These are phyloP conservation scores for Sebastes dallii DNA, from an alignment of 2,797 vertebrate genomes.

Conservation along the genomic window DNA sequence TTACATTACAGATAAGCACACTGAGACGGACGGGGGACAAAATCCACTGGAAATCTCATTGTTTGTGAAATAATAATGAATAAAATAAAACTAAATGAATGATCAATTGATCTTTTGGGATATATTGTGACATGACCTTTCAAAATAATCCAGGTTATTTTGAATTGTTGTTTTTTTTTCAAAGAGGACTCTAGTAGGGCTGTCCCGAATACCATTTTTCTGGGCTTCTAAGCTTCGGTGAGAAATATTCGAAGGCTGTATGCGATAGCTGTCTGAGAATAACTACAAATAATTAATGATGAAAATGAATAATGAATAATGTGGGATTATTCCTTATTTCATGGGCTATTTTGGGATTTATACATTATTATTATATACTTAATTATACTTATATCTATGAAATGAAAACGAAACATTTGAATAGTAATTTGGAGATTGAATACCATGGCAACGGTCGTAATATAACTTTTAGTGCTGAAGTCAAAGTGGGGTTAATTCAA, in stretches of 20 bases:
- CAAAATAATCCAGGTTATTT: background rate
- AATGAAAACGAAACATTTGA: rapidly evolving
- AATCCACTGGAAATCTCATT: background rate
- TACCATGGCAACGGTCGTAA: background rate
- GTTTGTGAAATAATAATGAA: background rate
- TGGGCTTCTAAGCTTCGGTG: background rate
- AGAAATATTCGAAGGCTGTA: background rate
- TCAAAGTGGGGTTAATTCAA: background rate
- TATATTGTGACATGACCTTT: background rate
- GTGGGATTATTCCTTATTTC: too few relatives aligned
- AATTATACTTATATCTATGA: background rate
- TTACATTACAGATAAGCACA: background rate
- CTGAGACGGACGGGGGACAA: background rate
- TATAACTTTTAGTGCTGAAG: background rate
- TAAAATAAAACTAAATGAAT: background rate
- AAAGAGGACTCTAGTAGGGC: background rate
- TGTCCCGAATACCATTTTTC: background rate
- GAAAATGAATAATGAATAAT: too few relatives aligned
- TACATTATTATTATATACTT: background rate
- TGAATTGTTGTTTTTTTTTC: background rate
- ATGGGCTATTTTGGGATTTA: too few relatives aligned
- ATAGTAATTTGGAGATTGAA: background rate
- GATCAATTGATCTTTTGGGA: background rate
- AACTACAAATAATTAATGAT: rapidly evolving
- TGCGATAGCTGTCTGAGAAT: too few relatives aligned